Evolutionary conservation across 2,113 vertebrate species (phyloP).

Genomic region (Tyto alba): DNA sequence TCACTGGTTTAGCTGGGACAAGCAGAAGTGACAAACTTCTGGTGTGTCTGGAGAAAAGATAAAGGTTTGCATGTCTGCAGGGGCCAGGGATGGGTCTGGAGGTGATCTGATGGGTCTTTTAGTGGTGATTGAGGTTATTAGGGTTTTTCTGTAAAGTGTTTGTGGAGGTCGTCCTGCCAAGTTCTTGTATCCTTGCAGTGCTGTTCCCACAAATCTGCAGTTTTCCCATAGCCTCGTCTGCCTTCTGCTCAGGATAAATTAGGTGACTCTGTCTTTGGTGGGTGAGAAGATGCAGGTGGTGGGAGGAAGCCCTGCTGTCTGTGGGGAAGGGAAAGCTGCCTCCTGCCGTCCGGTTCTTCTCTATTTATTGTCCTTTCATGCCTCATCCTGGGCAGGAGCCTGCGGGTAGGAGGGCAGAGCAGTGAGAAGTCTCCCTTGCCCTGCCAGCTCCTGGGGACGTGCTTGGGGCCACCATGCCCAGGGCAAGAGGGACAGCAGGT

Average conservation of each 20-base stretch:
- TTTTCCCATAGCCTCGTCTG: background rate
- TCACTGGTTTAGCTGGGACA: background rate
- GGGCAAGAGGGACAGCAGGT: background rate
- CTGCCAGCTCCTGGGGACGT: background rate
- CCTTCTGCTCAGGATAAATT: background rate
- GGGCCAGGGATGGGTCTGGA: background rate
- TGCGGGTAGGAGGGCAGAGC: background rate
- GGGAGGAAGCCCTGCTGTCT: slow-evolving; percentile 5
- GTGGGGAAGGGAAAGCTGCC: background rate
- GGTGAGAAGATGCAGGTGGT: background rate
- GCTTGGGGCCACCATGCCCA: fast-evolving
- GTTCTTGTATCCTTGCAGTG: background rate
- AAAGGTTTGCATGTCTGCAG: background rate
- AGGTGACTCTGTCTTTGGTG: background rate
- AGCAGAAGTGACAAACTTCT: background rate
- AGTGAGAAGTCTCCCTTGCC: background rate
- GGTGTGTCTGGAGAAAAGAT: background rate
- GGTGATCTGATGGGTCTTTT: background rate
- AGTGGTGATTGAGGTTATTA: background rate
- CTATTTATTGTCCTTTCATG: slow-evolving; percentile 3
- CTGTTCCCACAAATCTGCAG: background rate
- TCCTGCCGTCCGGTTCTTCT: background rate
- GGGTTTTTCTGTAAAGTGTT: background rate
- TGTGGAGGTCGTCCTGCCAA: background rate
- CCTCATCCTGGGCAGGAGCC: background rate